Evolutionary conservation across 2,797 vertebrate genomes (phyloP).

Genomic region (Petrocephalus schoutedeni): DNA sequence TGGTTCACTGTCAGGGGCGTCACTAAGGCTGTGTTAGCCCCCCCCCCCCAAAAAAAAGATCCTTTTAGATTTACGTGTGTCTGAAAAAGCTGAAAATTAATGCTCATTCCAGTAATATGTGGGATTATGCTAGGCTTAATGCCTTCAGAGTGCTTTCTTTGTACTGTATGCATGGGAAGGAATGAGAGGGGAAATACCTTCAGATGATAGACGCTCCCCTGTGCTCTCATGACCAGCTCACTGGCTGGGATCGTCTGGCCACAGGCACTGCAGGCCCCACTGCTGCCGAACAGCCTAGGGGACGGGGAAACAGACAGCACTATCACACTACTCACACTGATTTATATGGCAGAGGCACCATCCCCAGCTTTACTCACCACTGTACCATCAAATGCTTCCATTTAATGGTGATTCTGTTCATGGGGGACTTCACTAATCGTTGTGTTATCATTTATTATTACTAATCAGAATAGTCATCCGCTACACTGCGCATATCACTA

Average conservation of each 20-base stretch:
- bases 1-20: not conserved
- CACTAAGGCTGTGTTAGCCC: not conserved
- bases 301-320: conserved; percentile 37
- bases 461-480: not conserved
- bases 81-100: not conserved
- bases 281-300: conserved; percentile 96
- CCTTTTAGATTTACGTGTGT: not conserved
- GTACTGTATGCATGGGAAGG: not conserved
- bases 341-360: not conserved
- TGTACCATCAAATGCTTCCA: not conserved
- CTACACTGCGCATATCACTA: not conserved
- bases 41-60: not conserved
- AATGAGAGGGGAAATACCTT: conserved; percentile 70
- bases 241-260: conserved; percentile 98
- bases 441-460: not conserved
- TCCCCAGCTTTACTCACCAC: not conserved
- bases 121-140: not conserved
- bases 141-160: not conserved
- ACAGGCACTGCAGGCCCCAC: conserved; percentile 94
- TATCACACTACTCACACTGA: not conserved
- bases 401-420: not conserved
- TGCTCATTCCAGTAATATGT: not conserved
- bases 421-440: not conserved
- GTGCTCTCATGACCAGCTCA: conserved; percentile 96
- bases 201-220: conserved; percentile 98